These are phyloP conservation scores for Zoanthus solanderi DNA, from an alignment of 92 coral and sea anemone genomes.

Conservation along the genomic window DNA sequence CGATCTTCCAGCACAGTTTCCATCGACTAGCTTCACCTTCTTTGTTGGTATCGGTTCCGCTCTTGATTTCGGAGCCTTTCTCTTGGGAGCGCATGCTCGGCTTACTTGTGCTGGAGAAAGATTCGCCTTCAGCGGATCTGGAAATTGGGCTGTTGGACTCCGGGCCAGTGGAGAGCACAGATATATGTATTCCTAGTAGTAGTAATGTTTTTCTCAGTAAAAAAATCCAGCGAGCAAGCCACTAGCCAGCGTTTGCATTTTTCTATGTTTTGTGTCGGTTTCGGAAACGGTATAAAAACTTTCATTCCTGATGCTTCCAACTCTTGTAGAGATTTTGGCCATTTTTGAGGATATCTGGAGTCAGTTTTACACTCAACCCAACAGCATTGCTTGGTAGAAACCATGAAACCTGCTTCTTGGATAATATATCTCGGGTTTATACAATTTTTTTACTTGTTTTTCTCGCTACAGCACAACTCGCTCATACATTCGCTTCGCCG, in stretches of 20 bases:
- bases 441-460: neutral
- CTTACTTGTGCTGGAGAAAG: constrained; percentile 44
- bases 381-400: constrained; percentile 9
- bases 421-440: neutral
- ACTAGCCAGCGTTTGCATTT: constrained; percentile 59
- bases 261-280: constrained; percentile 18
- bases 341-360: constrained; percentile 11
- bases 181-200: constrained; percentile 63
- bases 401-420: neutral
- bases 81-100: constrained; percentile 44
- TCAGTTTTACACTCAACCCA: neutral
- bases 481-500: neutral
- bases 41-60: neutral
- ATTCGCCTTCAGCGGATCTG: constrained; percentile 68
- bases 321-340: neutral
- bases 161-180: constrained; percentile 74
- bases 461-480: neutral
- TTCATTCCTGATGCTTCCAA: neutral
- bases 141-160: constrained; percentile 63
- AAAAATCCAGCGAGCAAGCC: constrained; percentile 61
- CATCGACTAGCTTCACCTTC: neutral
- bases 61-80: constrained; percentile 62
- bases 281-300: neutral
- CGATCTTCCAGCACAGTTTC: neutral
- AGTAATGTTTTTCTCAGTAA: constrained; percentile 39